Evolutionary conservation across 2,797 vertebrate species (phyloP).

Genomic region (Periparus ater): DNA sequence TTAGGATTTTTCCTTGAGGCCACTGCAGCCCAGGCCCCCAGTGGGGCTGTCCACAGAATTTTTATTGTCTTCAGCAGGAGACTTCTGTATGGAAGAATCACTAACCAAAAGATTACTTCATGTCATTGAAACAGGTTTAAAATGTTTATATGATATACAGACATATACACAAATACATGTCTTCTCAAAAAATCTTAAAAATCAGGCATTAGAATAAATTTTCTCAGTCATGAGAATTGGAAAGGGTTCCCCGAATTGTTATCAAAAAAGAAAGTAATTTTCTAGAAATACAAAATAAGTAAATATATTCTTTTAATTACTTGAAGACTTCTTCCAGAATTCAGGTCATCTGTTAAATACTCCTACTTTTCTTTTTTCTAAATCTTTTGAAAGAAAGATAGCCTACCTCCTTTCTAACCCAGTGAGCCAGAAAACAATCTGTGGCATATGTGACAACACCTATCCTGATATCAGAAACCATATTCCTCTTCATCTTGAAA

Average conservation of each 20-base stretch:
- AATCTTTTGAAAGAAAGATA: background rate
- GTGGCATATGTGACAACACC: background rate
- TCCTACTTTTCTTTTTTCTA: background rate
- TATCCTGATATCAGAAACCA: background rate
- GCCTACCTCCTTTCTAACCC: background rate
- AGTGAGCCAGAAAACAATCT: background rate
- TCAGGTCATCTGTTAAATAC: background rate
- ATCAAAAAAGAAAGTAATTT: background rate
- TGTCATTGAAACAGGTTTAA: background rate
- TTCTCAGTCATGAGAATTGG: background rate
- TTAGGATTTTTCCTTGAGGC: constrained; percentile 35
- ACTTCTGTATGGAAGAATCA: background rate
- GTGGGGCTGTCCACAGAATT: constrained; percentile 2
- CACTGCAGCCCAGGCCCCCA: background rate
- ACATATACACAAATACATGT: background rate
- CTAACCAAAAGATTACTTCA: background rate
- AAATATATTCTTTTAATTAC: background rate
- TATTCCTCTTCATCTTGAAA: background rate
- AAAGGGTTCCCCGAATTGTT: background rate
- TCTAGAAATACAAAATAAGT: background rate
- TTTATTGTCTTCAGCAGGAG: background rate
- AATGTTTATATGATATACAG: background rate
- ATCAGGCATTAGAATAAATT: background rate
- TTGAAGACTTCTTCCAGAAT: background rate
- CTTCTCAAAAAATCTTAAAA: background rate